A percentile compares a stretch with the other conserved stretches of the same genome.
phyloP scores from a whole-genome alignment of 2,888 invertebrate species.

The Thereva nobilitata region DNA sequence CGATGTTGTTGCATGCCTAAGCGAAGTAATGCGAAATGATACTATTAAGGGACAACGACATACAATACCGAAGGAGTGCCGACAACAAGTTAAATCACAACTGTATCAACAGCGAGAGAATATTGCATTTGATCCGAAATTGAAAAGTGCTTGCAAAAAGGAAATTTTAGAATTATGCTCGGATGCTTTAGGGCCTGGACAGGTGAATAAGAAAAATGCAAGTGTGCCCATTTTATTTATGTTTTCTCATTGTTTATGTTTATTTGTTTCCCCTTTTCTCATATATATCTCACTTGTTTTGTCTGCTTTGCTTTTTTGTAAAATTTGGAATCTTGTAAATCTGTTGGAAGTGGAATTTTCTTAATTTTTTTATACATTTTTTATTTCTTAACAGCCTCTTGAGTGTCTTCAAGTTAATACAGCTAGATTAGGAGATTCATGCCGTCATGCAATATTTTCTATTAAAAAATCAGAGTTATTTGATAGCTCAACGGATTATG shows the following conservation, averaged over 20 bases:
- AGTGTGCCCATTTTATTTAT: slow-evolving; percentile 36
- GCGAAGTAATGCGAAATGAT: slow-evolving; percentile 88
- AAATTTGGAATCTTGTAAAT: no score
- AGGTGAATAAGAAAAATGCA: slow-evolving; percentile 60
- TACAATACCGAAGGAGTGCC: slow-evolving; percentile 83
- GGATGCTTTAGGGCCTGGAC: slow-evolving; percentile 68
- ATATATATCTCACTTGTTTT: no score
- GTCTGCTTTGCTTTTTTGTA: no score
- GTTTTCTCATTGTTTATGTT: background rate
- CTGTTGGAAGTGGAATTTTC: background rate
- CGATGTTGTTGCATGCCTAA: slow-evolving; percentile 68
- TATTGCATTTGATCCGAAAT: slow-evolving; percentile 80
- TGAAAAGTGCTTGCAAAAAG: slow-evolving; percentile 78
- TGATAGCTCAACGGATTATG: slow-evolving; percentile 87
- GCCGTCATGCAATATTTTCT: slow-evolving; percentile 82
- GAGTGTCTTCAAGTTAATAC: slow-evolving; percentile 76
- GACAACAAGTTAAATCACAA: slow-evolving; percentile 88
- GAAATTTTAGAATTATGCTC: slow-evolving; percentile 79
- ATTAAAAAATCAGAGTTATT: slow-evolving; percentile 83
- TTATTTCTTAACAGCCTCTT: slow-evolving; percentile 64
- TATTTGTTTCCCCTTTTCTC: background rate
- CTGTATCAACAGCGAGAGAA: slow-evolving; percentile 90
- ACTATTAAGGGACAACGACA: slow-evolving; percentile 76
- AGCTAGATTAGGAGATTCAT: slow-evolving; percentile 67
- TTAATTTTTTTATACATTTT: slow-evolving; percentile 4